Percentiles rank a stretch among this genome's conserved stretches.
phyloP scores from a whole-genome alignment of 2,113 vertebrate genomes.

The Varanus salvator region DNA sequence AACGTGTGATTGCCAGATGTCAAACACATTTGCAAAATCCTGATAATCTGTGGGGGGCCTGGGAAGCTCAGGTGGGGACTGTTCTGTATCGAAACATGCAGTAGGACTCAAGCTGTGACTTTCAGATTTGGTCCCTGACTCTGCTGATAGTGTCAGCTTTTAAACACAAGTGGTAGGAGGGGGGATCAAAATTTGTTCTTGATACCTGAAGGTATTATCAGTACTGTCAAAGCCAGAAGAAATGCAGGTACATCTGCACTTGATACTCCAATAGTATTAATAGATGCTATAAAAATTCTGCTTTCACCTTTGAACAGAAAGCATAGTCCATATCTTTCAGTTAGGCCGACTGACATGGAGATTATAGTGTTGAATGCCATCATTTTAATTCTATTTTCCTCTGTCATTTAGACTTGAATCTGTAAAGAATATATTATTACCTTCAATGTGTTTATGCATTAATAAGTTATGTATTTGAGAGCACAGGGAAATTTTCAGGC shows the following conservation, averaged over 20 bases:
- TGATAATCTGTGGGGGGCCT: no score
- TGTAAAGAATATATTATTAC: constrained; percentile 72
- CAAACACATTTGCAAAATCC: no score
- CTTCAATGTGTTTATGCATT: constrained; percentile 85
- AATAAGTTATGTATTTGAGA: constrained; percentile 84
- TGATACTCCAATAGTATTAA: not conserved
- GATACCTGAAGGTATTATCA: not conserved
- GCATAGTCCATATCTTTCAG: constrained; percentile 47
- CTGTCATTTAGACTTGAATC: not conserved
- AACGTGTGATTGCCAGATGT: no score
- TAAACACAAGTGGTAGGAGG: not conserved
- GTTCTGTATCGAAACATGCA: no score
- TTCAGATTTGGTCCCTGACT: no score
- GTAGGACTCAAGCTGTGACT: no score
- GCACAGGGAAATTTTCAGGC: constrained; percentile 79
- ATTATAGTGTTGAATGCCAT: constrained; percentile 60
- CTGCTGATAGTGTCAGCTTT: not conserved
- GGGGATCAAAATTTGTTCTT: not conserved
- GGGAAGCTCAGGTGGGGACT: no score
- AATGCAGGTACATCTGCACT: not conserved
- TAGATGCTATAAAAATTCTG: not conserved
- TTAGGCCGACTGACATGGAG: constrained; percentile 56
- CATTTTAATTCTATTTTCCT: constrained; percentile 60
- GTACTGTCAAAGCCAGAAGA: not conserved
- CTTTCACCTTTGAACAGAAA: constrained; percentile 62